These are phyloP conservation scores for Sericinus montela DNA, from an alignment of 2,888 invertebrate genomes.

Conservation along the genomic window DNA sequence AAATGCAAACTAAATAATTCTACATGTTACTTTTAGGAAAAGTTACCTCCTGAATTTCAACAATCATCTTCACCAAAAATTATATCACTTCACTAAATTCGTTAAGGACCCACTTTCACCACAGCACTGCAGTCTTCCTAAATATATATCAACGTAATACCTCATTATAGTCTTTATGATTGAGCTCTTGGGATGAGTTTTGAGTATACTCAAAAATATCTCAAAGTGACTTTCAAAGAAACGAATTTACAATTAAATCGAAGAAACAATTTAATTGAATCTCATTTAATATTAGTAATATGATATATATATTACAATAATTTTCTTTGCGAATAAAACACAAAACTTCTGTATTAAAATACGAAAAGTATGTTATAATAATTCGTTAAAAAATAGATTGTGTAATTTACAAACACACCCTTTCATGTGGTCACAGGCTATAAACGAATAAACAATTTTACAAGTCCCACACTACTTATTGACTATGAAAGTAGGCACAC, in stretches of 20 bases:
- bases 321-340: constrained; percentile 1
- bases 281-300: too few relatives aligned
- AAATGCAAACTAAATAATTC: constrained; percentile 14
- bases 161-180: constrained; percentile 16
- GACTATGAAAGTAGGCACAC: constrained; percentile 11
- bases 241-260: constrained; percentile 8
- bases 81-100: constrained; percentile 34
- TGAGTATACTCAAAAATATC: constrained; percentile 7
- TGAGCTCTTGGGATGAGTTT: constrained; percentile 4
- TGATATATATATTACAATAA: neutral
- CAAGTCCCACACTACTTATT: constrained; percentile 13
- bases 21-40: constrained; percentile 19
- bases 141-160: constrained; percentile 9
- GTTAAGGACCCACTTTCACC: constrained; percentile 27
- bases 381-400: constrained; percentile 9
- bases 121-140: constrained; percentile 20
- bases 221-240: neutral
- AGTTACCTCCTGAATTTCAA: constrained; percentile 73
- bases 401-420: constrained; percentile 16
- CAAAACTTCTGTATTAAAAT: neutral
- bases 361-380: neutral
- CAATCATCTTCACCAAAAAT: constrained; percentile 57
- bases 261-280: constrained; percentile 3
- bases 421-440: constrained; percentile 15
- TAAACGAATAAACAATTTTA: constrained; percentile 19